phyloP scores from a whole-genome alignment of 2,797 vertebrate genomes.

The Rallus crepitans region DNA sequence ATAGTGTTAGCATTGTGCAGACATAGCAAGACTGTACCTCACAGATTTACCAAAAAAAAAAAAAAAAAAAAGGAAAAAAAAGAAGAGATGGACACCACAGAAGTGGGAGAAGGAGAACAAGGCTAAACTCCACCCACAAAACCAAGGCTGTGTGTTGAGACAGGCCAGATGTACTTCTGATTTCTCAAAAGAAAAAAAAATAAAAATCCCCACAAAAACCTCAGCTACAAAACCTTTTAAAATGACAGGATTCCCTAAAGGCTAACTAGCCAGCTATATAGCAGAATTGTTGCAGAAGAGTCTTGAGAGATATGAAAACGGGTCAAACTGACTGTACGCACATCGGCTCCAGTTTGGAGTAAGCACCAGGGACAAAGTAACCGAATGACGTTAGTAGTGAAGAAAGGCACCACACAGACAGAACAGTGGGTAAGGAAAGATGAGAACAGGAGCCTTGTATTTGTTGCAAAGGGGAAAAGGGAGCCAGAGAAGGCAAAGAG shows the following conservation, averaged over 20 bases:
- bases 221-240: neutral
- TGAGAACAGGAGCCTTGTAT: neutral
- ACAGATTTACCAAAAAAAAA: neutral
- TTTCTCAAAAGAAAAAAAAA: neutral
- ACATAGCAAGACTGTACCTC: neutral
- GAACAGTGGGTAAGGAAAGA: constrained; percentile 5
- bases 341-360: neutral
- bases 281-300: neutral
- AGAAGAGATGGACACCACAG: neutral
- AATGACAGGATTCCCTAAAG: neutral
- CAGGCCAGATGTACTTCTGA: neutral
- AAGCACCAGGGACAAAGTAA: neutral
- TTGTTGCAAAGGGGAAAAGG: neutral
- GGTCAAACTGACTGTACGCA: neutral
- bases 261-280: neutral
- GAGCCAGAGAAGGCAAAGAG: constrained; percentile 33
- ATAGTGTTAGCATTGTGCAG: neutral
- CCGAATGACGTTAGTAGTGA: constrained; percentile 24
- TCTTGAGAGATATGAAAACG: neutral
- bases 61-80: no score
- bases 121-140: neutral
- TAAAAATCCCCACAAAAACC: accelerated
- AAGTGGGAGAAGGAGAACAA: neutral
- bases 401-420: neutral
- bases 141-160: neutral